phyloP scores from a whole-genome alignment of 2,888 invertebrate genomes.

The Clusia tigrina region DNA sequence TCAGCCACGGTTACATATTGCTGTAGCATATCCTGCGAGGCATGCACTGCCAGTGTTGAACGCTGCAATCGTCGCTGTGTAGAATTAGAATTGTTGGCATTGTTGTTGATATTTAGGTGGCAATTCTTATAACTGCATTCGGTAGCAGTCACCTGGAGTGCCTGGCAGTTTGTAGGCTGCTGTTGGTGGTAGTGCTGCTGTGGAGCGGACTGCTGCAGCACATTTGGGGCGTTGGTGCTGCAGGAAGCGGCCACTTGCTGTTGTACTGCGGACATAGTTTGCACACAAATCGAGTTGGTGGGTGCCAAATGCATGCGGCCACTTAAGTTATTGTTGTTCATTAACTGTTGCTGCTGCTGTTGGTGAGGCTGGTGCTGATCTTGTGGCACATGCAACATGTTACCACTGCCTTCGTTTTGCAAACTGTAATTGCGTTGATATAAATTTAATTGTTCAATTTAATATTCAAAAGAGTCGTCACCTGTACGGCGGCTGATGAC shows the following conservation, averaged over 20 bases:
- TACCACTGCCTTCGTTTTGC: constrained; percentile 47
- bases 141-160: constrained; percentile 36
- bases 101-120: constrained; percentile 55
- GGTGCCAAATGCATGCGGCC: constrained; percentile 42
- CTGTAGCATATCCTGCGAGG: constrained; percentile 45
- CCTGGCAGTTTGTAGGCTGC: constrained; percentile 24
- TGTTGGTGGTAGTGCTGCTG: constrained; percentile 34
- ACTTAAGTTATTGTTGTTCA: constrained; percentile 28
- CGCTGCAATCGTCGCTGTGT: constrained; percentile 35
- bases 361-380: constrained; percentile 32
- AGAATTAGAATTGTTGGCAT: constrained; percentile 41
- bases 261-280: constrained; percentile 41
- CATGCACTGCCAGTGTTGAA: constrained; percentile 30
- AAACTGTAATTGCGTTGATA: constrained; percentile 38
- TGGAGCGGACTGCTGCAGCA: constrained; percentile 34
- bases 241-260: constrained; percentile 31
- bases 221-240: constrained; percentile 29
- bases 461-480: constrained; percentile 18
- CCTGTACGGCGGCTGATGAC: constrained; percentile 62
- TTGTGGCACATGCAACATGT: constrained; percentile 27
- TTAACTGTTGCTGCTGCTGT: constrained; percentile 39
- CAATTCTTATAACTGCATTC: constrained; percentile 64
- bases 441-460: constrained; percentile 7
- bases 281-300: constrained; percentile 50
- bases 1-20: constrained; percentile 58